Evolutionary conservation across 2,888 invertebrate species (phyloP), one percentile per base, ranked within the genome.

Genomic region (Dermolepida albohirtum): DNA sequence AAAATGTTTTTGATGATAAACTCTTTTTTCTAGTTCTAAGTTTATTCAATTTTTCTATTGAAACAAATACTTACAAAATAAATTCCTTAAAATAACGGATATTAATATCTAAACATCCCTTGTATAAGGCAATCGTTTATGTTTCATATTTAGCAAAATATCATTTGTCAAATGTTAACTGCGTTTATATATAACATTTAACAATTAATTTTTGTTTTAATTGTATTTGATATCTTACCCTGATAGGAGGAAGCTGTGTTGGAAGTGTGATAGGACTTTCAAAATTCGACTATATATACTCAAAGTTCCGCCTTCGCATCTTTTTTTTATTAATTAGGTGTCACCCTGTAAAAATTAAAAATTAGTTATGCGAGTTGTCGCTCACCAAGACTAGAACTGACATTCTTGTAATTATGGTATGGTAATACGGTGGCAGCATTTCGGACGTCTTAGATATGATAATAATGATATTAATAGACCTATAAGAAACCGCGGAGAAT

Each of bases 201-300:
- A 34, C 1, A 2, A 34, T 10, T 10, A 10, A 34, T 29, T 7
- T 59, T 44, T 44, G 6, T 29, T 10, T 59, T 47, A 14, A 14
- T 27, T 59, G 12, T 2, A 14, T 43, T 43, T 5, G 22, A 22
- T 22, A 22, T 43, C 59, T 59, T 59, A 59, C 59, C 59, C 44
- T 59, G 29, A 11, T 10, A 14, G 11, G 44, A 59, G 59, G 59
- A 59, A 59, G 59, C 34, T 44, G 44, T 44, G 10, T 29, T 59
- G 43, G 44, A 59, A 59, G 59, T 44, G 59, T 59, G 44, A 14
- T 47, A 12, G 12, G 8, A 27, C 12, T 44, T 59, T 59, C 44
- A 44, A 34, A 59, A 44, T 59, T 59, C 59, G 44, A 44, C 59
- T 59, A 59, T 59, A 59, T 59, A 59, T 47, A 59, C 47, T 34